Evolutionary conservation across 2,797 vertebrate genomes (phyloP).

Genomic region (Pangasius krempfi): DNA sequence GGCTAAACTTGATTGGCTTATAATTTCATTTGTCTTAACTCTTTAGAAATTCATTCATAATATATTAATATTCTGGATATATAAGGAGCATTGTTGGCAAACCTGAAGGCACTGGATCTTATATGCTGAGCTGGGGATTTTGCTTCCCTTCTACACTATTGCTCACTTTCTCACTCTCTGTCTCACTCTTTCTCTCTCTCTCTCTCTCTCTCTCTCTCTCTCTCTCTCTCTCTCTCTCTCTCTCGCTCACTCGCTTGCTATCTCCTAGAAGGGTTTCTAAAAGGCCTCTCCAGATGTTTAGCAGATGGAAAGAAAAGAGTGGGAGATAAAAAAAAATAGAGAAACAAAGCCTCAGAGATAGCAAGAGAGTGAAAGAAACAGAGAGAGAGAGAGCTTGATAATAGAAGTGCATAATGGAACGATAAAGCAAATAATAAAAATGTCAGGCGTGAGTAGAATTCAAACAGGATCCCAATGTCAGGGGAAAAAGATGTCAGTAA

Average conservation of each 20-base stretch:
- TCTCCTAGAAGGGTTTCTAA: background rate
- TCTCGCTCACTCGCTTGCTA: background rate
- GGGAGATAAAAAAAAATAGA: constrained; percentile 9
- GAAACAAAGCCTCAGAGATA: constrained; percentile 7
- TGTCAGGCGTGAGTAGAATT: constrained; percentile 30
- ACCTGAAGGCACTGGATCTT: background rate
- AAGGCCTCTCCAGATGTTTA: constrained; percentile 28
- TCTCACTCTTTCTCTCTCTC: background rate
- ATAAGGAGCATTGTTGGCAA: background rate
- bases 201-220: background rate
- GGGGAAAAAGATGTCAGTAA: background rate
- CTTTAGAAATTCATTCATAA: background rate
- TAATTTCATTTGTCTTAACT: background rate
- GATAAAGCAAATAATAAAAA: constrained; percentile 44
- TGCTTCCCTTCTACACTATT: background rate
- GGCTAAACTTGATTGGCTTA: background rate
- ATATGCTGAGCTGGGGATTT: background rate
- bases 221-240: background rate
- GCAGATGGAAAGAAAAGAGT: constrained; percentile 29
- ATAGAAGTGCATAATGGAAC: constrained; percentile 18
- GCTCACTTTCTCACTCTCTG: background rate
- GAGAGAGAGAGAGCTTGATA: constrained; percentile 1
- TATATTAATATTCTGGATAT: background rate
- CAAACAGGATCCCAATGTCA: background rate
- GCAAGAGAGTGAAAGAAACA: background rate